Conservation (phyloP, 1,140 invertebrate species). For the Epicauta chinensis region DNA sequence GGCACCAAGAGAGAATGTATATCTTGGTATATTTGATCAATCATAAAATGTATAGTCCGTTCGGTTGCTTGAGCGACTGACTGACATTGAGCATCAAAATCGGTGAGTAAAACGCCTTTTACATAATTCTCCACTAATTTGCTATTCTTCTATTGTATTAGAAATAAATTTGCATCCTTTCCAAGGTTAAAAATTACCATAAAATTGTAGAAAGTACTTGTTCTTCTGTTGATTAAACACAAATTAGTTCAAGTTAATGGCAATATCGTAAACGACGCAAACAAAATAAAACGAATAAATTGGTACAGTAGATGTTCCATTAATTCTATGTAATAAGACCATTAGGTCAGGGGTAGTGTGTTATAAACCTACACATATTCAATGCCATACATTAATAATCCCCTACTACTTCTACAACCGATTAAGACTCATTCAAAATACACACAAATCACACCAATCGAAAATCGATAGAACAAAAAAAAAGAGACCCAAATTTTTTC, state of each 20-base stretch:
- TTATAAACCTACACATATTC: slow-evolving; percentile 2
- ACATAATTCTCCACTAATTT: background rate
- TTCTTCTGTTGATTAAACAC: background rate
- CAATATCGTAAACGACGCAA: background rate
- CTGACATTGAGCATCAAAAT: no score
- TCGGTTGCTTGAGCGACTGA: no score
- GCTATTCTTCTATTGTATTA: slow-evolving; percentile 2
- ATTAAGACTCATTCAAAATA: slow-evolving; percentile 11
- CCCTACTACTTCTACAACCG: slow-evolving; percentile 1
- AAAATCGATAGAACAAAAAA: no score
- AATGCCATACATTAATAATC: slow-evolving; percentile 7
- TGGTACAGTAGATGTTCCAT: slow-evolving; percentile 7
- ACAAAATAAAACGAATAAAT: slow-evolving; percentile 1
- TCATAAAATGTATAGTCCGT: no score
- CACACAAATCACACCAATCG: background rate
- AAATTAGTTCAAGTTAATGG: background rate
- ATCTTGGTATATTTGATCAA: no score
- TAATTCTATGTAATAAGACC: slow-evolving; percentile 10
- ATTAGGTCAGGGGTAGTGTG: slow-evolving; percentile 16
- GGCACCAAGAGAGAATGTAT: no score
- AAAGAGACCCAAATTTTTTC: slow-evolving; percentile 3
- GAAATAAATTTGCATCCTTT: slow-evolving; percentile 2
- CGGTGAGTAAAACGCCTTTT: no score
- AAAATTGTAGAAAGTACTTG: background rate
- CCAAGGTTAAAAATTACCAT: slow-evolving; percentile 3